Evolutionary conservation across 2,888 invertebrate species (phyloP).

Genomic region (Dendrolimus houi): DNA sequence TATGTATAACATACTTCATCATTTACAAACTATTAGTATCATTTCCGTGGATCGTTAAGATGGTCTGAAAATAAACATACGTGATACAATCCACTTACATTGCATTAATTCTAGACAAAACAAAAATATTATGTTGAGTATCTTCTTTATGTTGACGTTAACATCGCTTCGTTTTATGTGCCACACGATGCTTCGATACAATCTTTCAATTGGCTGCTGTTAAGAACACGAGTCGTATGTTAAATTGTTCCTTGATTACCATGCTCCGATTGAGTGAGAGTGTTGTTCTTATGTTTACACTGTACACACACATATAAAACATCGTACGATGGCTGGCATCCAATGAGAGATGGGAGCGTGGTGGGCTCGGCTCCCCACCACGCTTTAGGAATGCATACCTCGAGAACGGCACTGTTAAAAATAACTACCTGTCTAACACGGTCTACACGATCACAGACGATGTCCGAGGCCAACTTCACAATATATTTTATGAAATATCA

Average conservation of each 20-base stretch:
- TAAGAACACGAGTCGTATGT: constrained; percentile 32
- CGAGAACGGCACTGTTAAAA: constrained; percentile 69
- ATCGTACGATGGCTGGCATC: constrained; percentile 65
- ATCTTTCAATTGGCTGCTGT: constrained; percentile 45
- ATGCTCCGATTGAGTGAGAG: constrained; percentile 41
- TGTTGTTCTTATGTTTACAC: constrained; percentile 31
- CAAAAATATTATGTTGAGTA: not conserved
- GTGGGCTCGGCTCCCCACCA: constrained; percentile 74
- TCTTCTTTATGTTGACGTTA: not conserved
- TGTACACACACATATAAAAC: constrained; percentile 48
- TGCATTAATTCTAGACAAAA: not conserved
- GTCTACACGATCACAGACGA: constrained; percentile 38
- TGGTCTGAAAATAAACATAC: not conserved
- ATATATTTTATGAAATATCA: too few species aligned
- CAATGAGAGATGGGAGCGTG: constrained; percentile 48
- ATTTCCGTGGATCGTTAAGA: not conserved
- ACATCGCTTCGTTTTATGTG: not conserved
- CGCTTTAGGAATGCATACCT: constrained; percentile 57
- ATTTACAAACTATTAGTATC: too few species aligned
- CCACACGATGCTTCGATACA: constrained; percentile 31
- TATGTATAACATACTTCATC: too few species aligned
- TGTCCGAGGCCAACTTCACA: constrained; percentile 39
- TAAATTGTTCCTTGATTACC: constrained; percentile 57
- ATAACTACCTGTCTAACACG: constrained; percentile 66
- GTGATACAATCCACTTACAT: not conserved